These are phyloP conservation scores for Thymallus thymallus DNA, from an alignment of 2,113 vertebrate species.

Conservation along the genomic window DNA sequence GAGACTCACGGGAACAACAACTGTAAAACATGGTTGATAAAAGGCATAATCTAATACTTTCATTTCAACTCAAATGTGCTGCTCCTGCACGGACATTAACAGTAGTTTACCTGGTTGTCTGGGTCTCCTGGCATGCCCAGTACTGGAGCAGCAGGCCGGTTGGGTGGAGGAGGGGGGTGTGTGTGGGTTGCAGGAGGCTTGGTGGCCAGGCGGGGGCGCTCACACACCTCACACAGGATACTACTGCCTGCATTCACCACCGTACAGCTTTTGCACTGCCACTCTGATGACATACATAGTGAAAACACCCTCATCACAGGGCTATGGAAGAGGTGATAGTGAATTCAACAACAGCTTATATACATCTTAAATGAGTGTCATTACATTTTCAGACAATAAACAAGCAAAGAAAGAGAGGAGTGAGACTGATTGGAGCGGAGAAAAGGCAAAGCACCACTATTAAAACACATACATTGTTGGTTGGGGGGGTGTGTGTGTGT, in stretches of 20 bases:
- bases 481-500: background rate
- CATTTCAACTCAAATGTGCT: no score
- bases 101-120: constrained; percentile 66
- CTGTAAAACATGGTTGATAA: no score
- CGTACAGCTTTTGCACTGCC: constrained; percentile 88
- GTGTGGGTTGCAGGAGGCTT: constrained; percentile 67
- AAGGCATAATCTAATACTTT: no score
- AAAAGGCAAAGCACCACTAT: constrained; percentile 17
- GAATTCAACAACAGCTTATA: no score
- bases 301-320: constrained; percentile 2
- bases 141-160: constrained; percentile 59
- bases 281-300: constrained; percentile 56
- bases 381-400: no score
- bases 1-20: no score
- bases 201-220: constrained; percentile 84
- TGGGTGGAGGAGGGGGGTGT: constrained; percentile 56
- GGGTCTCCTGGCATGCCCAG: constrained; percentile 62
- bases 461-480: constrained; percentile 47
- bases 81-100: no score
- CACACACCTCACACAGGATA: constrained; percentile 83
- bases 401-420: no score
- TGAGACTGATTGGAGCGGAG: no score
- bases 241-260: constrained; percentile 80
- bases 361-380: no score
- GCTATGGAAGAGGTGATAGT: background rate